Evolutionary conservation across 2,113 vertebrate species (phyloP).

Genomic region (Ceratotherium simum): DNA sequence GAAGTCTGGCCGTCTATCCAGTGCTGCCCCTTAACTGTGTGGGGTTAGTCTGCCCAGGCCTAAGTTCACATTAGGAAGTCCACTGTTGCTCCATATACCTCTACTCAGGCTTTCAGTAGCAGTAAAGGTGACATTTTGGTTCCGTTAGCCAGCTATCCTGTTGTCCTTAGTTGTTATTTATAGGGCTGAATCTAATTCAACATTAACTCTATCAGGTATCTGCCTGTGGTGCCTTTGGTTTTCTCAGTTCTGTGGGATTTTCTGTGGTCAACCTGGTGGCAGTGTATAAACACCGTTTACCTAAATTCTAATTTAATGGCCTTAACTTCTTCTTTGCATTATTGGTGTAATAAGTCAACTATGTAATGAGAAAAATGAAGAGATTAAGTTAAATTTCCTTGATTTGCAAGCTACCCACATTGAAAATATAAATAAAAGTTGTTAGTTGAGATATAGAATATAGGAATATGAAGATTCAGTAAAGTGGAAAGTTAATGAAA

Average conservation of each 20-base stretch:
- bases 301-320: background rate
- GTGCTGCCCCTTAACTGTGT: too few species aligned
- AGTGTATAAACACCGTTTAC: background rate
- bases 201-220: background rate
- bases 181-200: background rate
- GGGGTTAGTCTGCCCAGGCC: too few species aligned
- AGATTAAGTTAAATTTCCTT: slow-evolving; percentile 59
- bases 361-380: slow-evolving; percentile 51
- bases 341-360: background rate
- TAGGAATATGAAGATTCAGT: background rate
- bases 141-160: background rate
- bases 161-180: background rate
- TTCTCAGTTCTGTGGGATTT: background rate
- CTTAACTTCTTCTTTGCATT: background rate
- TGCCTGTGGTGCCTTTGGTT: background rate
- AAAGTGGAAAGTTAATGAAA: background rate
- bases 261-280: background rate
- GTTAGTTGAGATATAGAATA: slow-evolving; percentile 44
- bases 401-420: slow-evolving; percentile 32
- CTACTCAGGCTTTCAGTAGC: background rate
- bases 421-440: slow-evolving; percentile 69
- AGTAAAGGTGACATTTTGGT: background rate
- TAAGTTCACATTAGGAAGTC: background rate
- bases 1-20: background rate
- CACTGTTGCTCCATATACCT: fast-evolving